Conservation (phyloP, 2,113 vertebrate species). For the Sapajus apella region DNA sequence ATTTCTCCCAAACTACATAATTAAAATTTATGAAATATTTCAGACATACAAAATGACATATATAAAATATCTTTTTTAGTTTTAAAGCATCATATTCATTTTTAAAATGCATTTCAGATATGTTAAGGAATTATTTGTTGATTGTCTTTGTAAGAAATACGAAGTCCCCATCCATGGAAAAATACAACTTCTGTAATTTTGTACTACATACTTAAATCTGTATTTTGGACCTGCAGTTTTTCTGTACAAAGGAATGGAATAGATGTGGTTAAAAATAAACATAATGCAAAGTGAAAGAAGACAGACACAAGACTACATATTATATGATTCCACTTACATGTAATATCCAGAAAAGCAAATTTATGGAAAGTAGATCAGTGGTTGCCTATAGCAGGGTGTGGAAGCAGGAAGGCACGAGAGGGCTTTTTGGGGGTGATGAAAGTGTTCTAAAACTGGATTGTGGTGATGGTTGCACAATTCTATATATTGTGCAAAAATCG, state of each 20-base stretch:
- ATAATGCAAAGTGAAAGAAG: not conserved
- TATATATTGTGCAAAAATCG: not conserved
- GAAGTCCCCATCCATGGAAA: not conserved
- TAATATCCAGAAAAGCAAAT: not conserved
- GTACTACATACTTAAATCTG: not conserved
- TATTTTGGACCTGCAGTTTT: not conserved
- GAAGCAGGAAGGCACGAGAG: not conserved
- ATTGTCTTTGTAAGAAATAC: not conserved
- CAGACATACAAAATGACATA: not conserved
- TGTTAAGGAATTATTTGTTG: not conserved
- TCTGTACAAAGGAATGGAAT: not conserved
- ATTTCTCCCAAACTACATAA: not conserved
- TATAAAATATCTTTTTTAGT: not conserved
- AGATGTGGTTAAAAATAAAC: slow-evolving; percentile 8
- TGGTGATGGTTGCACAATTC: not conserved
- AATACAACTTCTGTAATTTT: not conserved
- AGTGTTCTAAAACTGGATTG: not conserved
- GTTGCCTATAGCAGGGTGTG: not conserved
- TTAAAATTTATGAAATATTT: not conserved
- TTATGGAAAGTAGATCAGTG: not conserved
- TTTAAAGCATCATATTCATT: not conserved
- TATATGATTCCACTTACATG: not conserved
- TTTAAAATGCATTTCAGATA: slow-evolving; percentile 21
- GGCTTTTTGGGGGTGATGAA: not conserved
- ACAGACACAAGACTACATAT: not conserved